Evolutionary conservation across 2,113 vertebrate species (phyloP).

Genomic region (Archilochus colubris): DNA sequence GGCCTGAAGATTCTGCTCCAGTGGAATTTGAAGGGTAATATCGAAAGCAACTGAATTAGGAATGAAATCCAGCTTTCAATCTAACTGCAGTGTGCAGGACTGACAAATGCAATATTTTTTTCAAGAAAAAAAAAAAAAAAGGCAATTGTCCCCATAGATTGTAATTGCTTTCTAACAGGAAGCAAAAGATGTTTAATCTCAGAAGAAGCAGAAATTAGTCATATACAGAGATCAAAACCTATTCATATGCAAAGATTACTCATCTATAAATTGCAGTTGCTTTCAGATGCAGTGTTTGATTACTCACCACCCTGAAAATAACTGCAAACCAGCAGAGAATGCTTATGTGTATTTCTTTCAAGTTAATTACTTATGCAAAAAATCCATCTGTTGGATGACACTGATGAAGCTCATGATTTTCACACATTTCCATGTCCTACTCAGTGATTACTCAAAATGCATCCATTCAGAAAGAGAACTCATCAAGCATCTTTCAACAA

Average conservation of each 20-base stretch:
- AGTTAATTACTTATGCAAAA: constrained; percentile 32
- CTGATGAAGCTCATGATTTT: constrained; percentile 22
- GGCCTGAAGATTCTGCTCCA: background rate
- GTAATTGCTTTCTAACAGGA: constrained; percentile 36
- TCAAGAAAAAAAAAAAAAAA: background rate
- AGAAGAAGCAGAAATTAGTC: constrained; percentile 39
- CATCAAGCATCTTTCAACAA: constrained; percentile 20
- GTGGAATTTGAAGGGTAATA: background rate
- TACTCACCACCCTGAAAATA: constrained; percentile 18
- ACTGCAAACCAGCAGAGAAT: background rate
- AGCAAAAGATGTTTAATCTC: background rate
- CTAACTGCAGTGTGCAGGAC: background rate
- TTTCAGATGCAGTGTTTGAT: constrained; percentile 5
- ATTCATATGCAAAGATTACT: constrained; percentile 46
- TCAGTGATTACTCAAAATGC: background rate
- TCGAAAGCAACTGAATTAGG: background rate
- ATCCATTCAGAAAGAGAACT: background rate
- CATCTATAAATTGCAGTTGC: constrained; percentile 51
- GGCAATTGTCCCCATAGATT: background rate
- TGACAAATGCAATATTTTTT: background rate
- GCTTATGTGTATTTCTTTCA: background rate
- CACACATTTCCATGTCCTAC: background rate
- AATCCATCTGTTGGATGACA: constrained; percentile 21
- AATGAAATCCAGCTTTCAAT: constrained; percentile 3
- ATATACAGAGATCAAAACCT: background rate